Conservation (phyloP, 2,888 invertebrate species). For the Eupithecia exiguata region DNA sequence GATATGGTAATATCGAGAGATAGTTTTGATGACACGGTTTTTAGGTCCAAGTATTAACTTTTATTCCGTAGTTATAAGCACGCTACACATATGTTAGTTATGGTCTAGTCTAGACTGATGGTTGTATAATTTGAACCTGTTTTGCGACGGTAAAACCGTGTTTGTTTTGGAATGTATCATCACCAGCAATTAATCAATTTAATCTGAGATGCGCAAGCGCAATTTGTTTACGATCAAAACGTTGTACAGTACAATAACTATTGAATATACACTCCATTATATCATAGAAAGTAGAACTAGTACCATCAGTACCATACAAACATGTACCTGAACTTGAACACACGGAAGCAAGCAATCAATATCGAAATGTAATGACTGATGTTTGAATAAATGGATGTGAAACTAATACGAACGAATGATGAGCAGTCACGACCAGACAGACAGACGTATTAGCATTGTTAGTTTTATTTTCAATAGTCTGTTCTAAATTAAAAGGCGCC, state of each 20-base stretch:
- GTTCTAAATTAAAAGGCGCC: conserved; percentile 53
- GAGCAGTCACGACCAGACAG: conserved; percentile 64
- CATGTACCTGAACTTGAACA: conserved; percentile 40
- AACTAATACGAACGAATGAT: conserved; percentile 68
- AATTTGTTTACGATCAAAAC: conserved; percentile 53
- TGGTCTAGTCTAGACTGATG: neutral
- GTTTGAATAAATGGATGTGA: conserved; percentile 54
- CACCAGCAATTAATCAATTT: conserved; percentile 30
- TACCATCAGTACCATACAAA: conserved; percentile 24
- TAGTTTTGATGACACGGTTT: conserved; percentile 15
- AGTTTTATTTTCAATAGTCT: conserved; percentile 68
- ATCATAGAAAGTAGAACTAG: conserved; percentile 8
- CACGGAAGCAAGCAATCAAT: conserved; percentile 78
- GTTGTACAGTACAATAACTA: conserved; percentile 2
- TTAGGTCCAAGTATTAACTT: neutral
- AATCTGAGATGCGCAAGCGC: conserved; percentile 45
- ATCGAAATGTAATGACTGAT: conserved; percentile 74
- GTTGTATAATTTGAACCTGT: neutral
- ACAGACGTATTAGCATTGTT: conserved; percentile 74
- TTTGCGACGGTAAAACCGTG: neutral
- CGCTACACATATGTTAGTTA: neutral
- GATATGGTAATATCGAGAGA: neutral
- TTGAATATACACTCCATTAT: neutral
- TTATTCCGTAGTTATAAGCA: neutral
- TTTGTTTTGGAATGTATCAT: conserved; percentile 7